These are phyloP conservation scores for Napeogenes inachia DNA, from an alignment of 2,888 invertebrate genomes.

Conservation along the genomic window DNA sequence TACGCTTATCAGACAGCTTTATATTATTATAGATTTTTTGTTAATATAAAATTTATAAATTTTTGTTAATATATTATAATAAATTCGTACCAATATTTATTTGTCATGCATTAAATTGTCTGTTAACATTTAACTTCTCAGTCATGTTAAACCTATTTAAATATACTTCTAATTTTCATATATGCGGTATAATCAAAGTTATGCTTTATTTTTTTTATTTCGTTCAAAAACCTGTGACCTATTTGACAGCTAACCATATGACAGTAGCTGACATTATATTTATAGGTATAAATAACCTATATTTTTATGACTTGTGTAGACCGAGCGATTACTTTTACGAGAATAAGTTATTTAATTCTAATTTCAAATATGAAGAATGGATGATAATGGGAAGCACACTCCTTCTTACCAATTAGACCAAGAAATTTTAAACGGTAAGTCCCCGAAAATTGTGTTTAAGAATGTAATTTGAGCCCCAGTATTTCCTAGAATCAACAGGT, in stretches of 20 bases:
- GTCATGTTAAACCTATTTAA: too few species aligned
- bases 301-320: conserved; percentile 16
- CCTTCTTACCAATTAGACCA: conserved; percentile 70
- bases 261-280: conserved; percentile 12
- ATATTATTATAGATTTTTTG: too few species aligned
- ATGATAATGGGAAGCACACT: conserved; percentile 69
- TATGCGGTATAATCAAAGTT: background rate
- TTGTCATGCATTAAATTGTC: too few species aligned
- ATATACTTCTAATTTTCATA: too few species aligned
- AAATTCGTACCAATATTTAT: too few species aligned
- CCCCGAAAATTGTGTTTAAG: conserved; percentile 29
- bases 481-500: conserved; percentile 47
- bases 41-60: too few species aligned
- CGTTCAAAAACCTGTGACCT: conserved; percentile 4
- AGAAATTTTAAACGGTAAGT: conserved; percentile 70
- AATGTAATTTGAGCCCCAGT: conserved; percentile 35
- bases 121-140: too few species aligned
- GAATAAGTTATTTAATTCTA: conserved; percentile 40
- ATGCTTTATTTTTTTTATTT: background rate
- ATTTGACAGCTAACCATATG: conserved; percentile 23
- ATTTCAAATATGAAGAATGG: conserved; percentile 74
- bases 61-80: too few species aligned
- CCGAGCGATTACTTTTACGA: conserved; percentile 1
- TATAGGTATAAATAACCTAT: conserved; percentile 13
- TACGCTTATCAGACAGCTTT: too few species aligned